These are phyloP conservation scores for Ips typographus DNA, from an alignment of 1,140 invertebrate genomes.

Conservation along the genomic window DNA sequence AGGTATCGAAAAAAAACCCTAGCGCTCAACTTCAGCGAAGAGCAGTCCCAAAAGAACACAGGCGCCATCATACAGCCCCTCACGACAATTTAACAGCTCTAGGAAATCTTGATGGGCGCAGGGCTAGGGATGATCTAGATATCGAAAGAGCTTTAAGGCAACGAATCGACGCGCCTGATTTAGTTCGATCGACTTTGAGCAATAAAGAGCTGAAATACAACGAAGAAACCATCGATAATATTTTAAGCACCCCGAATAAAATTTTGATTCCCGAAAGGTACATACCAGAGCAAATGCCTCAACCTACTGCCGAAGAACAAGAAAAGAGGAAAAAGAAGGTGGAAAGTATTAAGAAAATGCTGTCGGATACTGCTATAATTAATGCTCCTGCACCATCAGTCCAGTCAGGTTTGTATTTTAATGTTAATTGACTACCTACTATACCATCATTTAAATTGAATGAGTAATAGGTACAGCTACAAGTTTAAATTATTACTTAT, in stretches of 20 bases:
- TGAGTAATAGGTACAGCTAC: background rate
- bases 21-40: slow-evolving; percentile 51
- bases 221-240: slow-evolving; percentile 79
- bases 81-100: slow-evolving; percentile 53
- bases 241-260: slow-evolving; percentile 84
- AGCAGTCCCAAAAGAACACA: slow-evolving; percentile 74
- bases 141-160: slow-evolving; percentile 77
- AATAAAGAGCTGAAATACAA: slow-evolving; percentile 65
- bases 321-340: slow-evolving; percentile 81
- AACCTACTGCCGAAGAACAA: slow-evolving; percentile 79
- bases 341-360: slow-evolving; percentile 88
- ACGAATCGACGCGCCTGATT: slow-evolving; percentile 75
- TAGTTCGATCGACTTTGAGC: slow-evolving; percentile 75
- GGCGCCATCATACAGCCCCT: slow-evolving; percentile 86
- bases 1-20: slow-evolving; percentile 58
- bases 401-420: slow-evolving; percentile 37
- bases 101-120: slow-evolving; percentile 43
- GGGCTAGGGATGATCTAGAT: slow-evolving; percentile 81
- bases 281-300: slow-evolving; percentile 83
- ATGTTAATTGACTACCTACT: background rate
- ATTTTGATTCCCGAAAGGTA: slow-evolving; percentile 90
- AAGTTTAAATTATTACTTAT: too few species aligned
- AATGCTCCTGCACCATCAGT: slow-evolving; percentile 46
- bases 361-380: slow-evolving; percentile 67
- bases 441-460: background rate